Evolutionary conservation across 2,797 vertebrate species (phyloP).

Genomic region (Chelon auratus): DNA sequence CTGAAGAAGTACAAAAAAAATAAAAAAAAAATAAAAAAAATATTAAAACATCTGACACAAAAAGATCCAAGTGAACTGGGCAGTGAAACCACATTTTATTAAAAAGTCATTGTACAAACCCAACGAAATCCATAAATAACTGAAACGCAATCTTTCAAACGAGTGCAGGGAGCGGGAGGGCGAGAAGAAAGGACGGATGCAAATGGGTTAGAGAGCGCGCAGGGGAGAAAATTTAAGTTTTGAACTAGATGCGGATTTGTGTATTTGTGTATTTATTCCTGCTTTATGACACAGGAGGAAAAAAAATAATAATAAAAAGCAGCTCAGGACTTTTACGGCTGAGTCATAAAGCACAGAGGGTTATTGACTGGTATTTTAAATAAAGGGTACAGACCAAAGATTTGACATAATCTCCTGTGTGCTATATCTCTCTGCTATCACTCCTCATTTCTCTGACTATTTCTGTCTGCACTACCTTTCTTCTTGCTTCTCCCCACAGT

Average conservation of each 20-base stretch:
- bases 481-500: conserved; percentile 49
- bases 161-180: not conserved
- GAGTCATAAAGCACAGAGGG: conserved; percentile 67
- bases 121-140: conserved; percentile 30
- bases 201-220: conserved; percentile 23
- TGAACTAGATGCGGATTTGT: not conserved
- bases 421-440: conserved; percentile 58
- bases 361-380: conserved; percentile 77
- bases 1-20: not conserved
- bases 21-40: too few species aligned
- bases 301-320: too few species aligned
- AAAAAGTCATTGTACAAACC: conserved; percentile 24
- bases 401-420: conserved; percentile 66
- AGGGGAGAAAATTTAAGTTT: conserved; percentile 16
- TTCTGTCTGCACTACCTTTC: conserved; percentile 54
- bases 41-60: not conserved
- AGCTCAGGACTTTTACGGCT: conserved; percentile 43
- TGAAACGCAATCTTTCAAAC: conserved; percentile 9
- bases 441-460: conserved; percentile 55
- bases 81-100: conserved; percentile 20
- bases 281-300: conserved; percentile 42
- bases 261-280: conserved; percentile 39
- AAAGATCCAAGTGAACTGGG: not conserved
- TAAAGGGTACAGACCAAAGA: conserved; percentile 63
- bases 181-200: conserved; percentile 18